Conservation (phyloP, 2,113 vertebrate species). For the Oreochromis spilurus region DNA sequence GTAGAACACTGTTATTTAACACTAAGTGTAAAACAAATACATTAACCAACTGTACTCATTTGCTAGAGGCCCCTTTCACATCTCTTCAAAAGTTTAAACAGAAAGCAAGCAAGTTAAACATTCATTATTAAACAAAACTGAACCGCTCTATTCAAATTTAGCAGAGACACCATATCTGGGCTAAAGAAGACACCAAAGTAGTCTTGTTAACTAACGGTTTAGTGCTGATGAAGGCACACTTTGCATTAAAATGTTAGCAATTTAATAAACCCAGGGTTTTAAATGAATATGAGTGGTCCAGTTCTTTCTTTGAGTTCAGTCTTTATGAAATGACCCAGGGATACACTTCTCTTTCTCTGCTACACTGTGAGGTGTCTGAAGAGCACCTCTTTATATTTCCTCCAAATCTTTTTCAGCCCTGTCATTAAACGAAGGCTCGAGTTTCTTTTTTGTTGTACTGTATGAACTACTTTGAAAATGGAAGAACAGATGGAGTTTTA, state of each 20-base stretch:
- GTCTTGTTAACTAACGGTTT: background rate
- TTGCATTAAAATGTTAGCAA: background rate
- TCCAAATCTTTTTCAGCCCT: background rate
- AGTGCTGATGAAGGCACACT: background rate
- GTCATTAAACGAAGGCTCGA: background rate
- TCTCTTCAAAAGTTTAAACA: slow-evolving; percentile 8
- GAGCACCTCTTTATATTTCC: background rate
- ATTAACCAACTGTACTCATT: slow-evolving; percentile 23
- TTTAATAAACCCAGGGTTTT: background rate
- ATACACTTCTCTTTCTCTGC: background rate
- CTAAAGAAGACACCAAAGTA: background rate
- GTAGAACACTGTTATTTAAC: background rate
- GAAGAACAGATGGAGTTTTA: slow-evolving; percentile 44
- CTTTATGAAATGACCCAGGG: background rate
- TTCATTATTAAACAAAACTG: slow-evolving; percentile 21
- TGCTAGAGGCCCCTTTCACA: background rate
- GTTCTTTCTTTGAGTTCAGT: background rate
- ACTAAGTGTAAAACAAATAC: slow-evolving; percentile 11
- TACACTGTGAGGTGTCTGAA: background rate
- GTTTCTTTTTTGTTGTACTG: background rate
- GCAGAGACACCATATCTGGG: background rate
- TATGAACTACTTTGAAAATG: slow-evolving; percentile 6
- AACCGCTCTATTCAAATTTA: background rate
- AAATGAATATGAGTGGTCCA: background rate
- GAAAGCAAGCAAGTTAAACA: slow-evolving; percentile 14